Percentiles rank a stretch among this genome's conserved stretches.
phyloP scores from a whole-genome alignment of 2,113 vertebrate species.

The Zosterops hypoxanthus region DNA sequence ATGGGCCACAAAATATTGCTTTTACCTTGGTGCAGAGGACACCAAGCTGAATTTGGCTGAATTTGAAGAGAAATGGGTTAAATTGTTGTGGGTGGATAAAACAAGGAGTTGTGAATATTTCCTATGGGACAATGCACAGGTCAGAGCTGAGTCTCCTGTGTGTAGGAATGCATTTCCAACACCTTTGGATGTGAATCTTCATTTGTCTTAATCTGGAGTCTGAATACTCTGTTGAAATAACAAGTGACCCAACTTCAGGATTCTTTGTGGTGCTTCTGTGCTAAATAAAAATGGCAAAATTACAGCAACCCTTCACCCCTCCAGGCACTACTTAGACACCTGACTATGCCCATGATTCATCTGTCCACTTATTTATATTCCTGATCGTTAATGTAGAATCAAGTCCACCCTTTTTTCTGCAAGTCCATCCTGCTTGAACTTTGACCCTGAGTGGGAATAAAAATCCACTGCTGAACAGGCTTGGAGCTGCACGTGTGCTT shows the following conservation, averaged over 20 bases:
- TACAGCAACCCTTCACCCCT: background rate
- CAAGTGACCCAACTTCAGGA: background rate
- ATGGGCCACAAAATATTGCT: accelerated
- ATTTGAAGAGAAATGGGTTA: background rate
- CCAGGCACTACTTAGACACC: background rate
- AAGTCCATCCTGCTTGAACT: background rate
- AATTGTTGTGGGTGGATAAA: background rate
- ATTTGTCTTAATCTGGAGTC: background rate
- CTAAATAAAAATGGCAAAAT: background rate
- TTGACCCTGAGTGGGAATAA: background rate
- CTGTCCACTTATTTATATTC: background rate
- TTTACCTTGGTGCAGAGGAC: background rate
- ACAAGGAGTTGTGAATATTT: background rate
- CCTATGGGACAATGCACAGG: accelerated
- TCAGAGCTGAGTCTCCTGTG: background rate
- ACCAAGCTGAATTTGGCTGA: background rate
- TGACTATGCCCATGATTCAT: accelerated
- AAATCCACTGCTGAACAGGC: accelerated
- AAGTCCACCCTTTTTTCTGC: background rate
- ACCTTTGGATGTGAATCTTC: too few relatives aligned
- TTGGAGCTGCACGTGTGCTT: background rate
- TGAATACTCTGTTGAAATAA: background rate
- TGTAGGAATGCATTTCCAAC: too few relatives aligned
- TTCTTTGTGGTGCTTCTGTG: background rate
- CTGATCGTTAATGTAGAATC: background rate